Conservation (phyloP, 2,113 vertebrate genomes). For the Lipotes vexillifer region DNA sequence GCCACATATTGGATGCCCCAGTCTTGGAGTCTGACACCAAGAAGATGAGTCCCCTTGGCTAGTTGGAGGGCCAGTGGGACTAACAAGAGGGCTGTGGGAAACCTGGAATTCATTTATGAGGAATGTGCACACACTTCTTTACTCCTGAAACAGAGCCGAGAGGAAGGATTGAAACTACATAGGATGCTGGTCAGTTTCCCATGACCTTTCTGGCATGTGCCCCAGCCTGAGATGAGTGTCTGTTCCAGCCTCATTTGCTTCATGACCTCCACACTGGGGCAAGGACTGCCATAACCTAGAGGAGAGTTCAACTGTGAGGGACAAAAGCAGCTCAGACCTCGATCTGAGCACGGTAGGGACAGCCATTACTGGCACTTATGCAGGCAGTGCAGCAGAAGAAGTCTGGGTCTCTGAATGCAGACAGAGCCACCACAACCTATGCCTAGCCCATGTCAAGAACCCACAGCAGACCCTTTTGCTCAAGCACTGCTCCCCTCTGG, state of each 20-base stretch:
- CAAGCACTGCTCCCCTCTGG: not conserved
- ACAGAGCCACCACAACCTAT: not conserved
- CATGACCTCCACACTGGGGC: not conserved
- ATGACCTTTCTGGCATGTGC: not conserved
- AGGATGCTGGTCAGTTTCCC: not conserved
- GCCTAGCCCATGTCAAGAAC: not conserved
- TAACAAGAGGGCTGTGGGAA: not conserved
- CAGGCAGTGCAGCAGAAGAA: not conserved
- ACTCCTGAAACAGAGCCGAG: not conserved
- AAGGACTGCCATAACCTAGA: not conserved
- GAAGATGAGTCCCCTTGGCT: not conserved
- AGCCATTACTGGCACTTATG: not conserved
- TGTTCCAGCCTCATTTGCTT: not conserved
- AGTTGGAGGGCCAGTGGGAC: not conserved
- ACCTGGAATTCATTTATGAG: not conserved
- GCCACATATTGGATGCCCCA: not conserved
- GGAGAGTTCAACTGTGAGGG: not conserved
- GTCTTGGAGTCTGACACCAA: not conserved
- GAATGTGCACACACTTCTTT: not conserved
- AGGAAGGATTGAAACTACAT: not conserved
- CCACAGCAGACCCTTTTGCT: not conserved
- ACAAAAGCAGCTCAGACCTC: not conserved
- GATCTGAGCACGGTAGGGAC: not conserved
- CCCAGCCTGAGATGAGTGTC: not conserved
- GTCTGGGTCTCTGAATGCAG: not conserved